Conservation (phyloP, 2,888 invertebrate genomes). For the Spodoptera littoralis region DNA sequence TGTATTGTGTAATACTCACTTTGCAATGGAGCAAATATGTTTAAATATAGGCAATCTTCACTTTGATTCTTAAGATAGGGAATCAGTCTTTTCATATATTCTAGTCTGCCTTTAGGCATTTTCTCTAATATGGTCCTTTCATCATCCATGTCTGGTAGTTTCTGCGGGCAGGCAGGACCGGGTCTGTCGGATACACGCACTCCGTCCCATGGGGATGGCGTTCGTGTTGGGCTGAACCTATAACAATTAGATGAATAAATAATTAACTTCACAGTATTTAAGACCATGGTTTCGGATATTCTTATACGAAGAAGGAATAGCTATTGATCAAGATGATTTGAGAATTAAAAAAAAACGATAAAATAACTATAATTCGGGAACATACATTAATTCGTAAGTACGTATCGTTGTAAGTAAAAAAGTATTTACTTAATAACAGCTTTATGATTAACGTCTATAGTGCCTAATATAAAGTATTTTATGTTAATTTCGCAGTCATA, state of each 20-base stretch:
- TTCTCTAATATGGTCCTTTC: conserved; percentile 94
- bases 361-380: no score
- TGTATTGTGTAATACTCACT: conserved; percentile 89
- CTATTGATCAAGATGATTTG: no score
- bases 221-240: conserved; percentile 97
- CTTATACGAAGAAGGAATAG: no score
- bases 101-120: conserved; percentile 97
- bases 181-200: conserved; percentile 93
- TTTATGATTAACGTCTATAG: no score
- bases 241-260: conserved; percentile 51
- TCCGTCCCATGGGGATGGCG: conserved; percentile 97
- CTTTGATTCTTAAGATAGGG: conserved; percentile 97
- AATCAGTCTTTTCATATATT: conserved; percentile 96
- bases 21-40: conserved; percentile 98
- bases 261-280: no score
- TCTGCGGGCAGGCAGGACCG: conserved; percentile 97
- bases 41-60: conserved; percentile 99
- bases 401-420: no score
- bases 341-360: no score
- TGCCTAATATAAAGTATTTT: no score
- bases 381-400: no score
- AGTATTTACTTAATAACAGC: no score
- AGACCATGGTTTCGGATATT: no score
- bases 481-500: no score
- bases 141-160: conserved; percentile 94